These are phyloP conservation scores for Meles meles DNA, from an alignment of 2,113 vertebrate genomes.

Conservation along the genomic window DNA sequence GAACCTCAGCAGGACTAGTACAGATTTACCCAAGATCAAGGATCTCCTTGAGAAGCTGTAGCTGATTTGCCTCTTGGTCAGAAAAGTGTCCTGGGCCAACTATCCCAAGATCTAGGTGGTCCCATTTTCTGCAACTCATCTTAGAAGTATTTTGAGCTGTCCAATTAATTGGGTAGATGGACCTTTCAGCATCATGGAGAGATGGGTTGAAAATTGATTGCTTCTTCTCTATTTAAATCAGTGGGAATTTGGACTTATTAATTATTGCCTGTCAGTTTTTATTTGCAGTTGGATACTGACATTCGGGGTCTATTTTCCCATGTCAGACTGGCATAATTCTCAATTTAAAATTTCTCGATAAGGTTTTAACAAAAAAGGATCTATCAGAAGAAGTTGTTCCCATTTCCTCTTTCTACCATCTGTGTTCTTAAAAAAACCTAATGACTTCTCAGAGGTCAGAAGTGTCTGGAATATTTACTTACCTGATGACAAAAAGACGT, in stretches of 20 bases:
- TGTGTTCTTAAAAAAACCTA: neutral
- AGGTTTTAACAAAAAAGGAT: constrained; percentile 39
- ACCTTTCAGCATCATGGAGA: constrained; percentile 2
- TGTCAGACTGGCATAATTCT: constrained; percentile 37
- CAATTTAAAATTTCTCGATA: neutral
- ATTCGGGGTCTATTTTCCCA: neutral
- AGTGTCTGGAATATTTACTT: constrained; percentile 44
- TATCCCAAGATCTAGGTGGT: neutral
- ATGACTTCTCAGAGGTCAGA: constrained; percentile 32
- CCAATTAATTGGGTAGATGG: neutral
- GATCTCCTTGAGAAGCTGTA: neutral
- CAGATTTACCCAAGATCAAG: neutral
- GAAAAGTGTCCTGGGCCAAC: neutral
- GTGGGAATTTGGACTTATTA: constrained; percentile 27
- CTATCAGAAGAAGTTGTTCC: neutral
- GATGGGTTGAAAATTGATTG: constrained; percentile 3
- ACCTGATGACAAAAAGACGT: constrained; percentile 14
- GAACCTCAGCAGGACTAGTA: neutral
- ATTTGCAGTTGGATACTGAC: neutral
- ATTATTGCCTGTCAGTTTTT: neutral
- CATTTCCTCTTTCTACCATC: constrained; percentile 19
- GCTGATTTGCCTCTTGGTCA: neutral
- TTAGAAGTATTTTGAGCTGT: constrained; percentile 29
- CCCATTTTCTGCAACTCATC: constrained; percentile 18
- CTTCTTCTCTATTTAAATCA: constrained; percentile 29